Conservation (phyloP, 2,113 vertebrate genomes). For the Mormoops blainvillei region DNA sequence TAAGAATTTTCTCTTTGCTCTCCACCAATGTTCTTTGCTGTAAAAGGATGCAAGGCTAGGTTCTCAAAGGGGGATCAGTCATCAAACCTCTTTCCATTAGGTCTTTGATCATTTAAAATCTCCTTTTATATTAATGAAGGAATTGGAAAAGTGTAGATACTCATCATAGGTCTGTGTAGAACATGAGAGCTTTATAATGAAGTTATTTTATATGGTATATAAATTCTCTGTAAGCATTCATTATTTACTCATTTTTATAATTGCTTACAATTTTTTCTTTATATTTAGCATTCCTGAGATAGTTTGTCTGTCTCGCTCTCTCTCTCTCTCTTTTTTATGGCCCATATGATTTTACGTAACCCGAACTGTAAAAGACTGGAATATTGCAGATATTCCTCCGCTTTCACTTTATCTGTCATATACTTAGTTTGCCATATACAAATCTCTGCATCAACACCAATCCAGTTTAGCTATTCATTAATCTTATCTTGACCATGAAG, state of each 20-base stretch:
- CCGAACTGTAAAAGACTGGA: not conserved
- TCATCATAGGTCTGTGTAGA: not conserved
- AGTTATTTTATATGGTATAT: not conserved
- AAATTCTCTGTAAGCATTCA: not conserved
- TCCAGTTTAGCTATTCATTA: not conserved
- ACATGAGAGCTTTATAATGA: not conserved
- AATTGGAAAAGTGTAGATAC: not conserved
- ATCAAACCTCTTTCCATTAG: not conserved
- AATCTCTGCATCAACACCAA: not conserved
- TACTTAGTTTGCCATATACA: not conserved
- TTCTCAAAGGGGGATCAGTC: not conserved
- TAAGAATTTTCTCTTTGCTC: not conserved
- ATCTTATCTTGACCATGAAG: conserved; percentile 19
- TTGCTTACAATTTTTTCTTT: not conserved
- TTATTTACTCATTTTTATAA: not conserved
- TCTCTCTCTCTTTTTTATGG: not conserved
- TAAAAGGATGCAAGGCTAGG: not conserved
- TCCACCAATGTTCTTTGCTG: not conserved
- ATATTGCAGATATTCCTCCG: not conserved
- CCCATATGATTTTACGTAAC: not conserved
- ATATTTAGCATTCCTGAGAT: not conserved
- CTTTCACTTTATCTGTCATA: not conserved
- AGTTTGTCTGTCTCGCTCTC: fast-evolving
- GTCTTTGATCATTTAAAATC: not conserved
- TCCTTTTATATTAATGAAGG: not conserved